phyloP scores from a whole-genome alignment of 1,140 invertebrate genomes.

The Eriosoma lanigerum region DNA sequence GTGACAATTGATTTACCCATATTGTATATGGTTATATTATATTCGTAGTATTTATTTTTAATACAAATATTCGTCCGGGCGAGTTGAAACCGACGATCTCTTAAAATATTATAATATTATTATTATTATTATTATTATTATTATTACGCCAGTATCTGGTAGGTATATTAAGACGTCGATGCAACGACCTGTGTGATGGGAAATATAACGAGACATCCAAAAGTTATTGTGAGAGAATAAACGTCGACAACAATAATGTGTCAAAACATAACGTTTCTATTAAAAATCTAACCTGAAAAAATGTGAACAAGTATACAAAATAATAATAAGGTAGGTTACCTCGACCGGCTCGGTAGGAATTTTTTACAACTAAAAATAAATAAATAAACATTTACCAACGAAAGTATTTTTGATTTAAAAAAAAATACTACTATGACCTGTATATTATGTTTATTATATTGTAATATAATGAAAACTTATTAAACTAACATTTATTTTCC shows the following conservation, averaged over 20 bases:
- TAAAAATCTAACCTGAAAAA: constrained; percentile 1
- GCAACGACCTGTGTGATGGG: constrained; percentile 2
- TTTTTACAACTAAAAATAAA: too few relatives aligned
- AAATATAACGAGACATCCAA: constrained; percentile 4
- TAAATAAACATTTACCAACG: too few relatives aligned
- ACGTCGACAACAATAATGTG: not conserved
- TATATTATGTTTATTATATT: too few relatives aligned
- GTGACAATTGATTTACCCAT: constrained; percentile 43
- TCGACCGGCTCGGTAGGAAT: too few relatives aligned
- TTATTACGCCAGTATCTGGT: not conserved
- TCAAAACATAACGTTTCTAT: constrained; percentile 15
- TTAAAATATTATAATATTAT: not conserved
- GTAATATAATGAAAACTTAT: too few relatives aligned
- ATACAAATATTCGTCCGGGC: not conserved
- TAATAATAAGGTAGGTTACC: too few relatives aligned
- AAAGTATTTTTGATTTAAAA: too few relatives aligned
- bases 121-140: not conserved
- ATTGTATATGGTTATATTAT: not conserved
- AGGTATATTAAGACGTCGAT: not conserved
- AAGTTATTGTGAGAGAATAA: constrained; percentile 5
- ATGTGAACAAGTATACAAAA: not conserved
- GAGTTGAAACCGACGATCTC: not conserved
- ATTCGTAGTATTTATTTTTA: constrained; percentile 19
- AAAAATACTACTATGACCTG: too few relatives aligned
- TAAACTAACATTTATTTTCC: too few relatives aligned